Evolutionary conservation across 2,113 vertebrate genomes (phyloP).

Genomic region (Oreochromis spilurus): DNA sequence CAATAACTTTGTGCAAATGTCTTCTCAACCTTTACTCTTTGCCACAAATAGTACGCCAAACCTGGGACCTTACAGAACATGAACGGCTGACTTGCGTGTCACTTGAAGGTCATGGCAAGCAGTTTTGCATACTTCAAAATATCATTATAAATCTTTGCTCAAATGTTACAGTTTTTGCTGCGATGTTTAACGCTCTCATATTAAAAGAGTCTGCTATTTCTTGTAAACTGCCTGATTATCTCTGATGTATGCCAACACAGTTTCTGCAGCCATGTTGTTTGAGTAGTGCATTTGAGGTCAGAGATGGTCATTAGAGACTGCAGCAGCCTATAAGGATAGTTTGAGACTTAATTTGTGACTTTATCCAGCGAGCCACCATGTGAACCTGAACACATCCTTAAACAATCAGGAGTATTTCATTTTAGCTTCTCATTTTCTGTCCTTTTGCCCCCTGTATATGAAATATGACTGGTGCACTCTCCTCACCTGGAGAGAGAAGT

Average conservation of each 20-base stretch:
- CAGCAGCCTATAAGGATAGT: neutral
- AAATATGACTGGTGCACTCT: neutral
- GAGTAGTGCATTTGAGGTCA: conserved; percentile 13
- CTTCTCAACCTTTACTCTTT: conserved; percentile 35
- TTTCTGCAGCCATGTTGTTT: neutral
- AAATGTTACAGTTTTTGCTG: neutral
- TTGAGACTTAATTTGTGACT: neutral
- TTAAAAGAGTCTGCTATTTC: neutral
- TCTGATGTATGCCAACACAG: neutral
- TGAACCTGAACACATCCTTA: neutral
- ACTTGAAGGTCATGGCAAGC: conserved; percentile 23
- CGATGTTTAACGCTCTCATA: neutral
- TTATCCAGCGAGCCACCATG: neutral
- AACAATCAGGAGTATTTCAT: neutral
- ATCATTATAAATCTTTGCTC: neutral
- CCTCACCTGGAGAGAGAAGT: neutral
- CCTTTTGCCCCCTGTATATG: neutral
- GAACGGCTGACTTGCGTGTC: neutral
- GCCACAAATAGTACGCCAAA: conserved; percentile 36
- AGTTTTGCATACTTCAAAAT: neutral
- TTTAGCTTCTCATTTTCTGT: neutral
- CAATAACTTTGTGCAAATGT: conserved; percentile 58
- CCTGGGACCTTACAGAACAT: neutral
- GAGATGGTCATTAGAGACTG: neutral
- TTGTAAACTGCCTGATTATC: neutral